Percentiles rank a stretch among this genome's conserved stretches.
Conservation (phyloP, 2,113 vertebrate species). For the Sisor rabdophorus region DNA sequence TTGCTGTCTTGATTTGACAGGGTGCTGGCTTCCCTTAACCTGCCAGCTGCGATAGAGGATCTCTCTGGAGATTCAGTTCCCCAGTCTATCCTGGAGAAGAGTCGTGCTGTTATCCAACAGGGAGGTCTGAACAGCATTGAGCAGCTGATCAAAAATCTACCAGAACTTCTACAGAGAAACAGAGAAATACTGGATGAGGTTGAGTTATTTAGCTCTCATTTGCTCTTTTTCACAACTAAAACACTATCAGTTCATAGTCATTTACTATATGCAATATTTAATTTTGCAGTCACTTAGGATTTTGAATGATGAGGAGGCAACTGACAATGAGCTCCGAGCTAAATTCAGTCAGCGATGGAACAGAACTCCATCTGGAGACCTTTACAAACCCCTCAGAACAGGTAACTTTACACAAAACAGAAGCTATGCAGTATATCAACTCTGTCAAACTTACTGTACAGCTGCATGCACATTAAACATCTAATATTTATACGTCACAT, state of each 20-base stretch:
- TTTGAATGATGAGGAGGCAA: slow-evolving; percentile 87
- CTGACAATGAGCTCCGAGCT: slow-evolving; percentile 85
- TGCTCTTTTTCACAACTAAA: too few species aligned
- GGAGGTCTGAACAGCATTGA: slow-evolving; percentile 93
- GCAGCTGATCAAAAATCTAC: slow-evolving; percentile 91
- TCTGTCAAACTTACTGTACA: neutral
- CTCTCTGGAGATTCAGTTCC: slow-evolving; percentile 92
- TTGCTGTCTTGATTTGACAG: slow-evolving; percentile 46
- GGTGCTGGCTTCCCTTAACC: slow-evolving; percentile 93
- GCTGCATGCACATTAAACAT: neutral
- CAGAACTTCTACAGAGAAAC: slow-evolving; percentile 91
- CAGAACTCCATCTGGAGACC: slow-evolving; percentile 89
- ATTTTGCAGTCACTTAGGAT: slow-evolving; percentile 81
- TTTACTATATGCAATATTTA: neutral
- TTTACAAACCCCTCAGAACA: slow-evolving; percentile 88
- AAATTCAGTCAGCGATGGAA: slow-evolving; percentile 98
- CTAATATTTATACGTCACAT: neutral
- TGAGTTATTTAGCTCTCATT: neutral
- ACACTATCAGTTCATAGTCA: neutral
- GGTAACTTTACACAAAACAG: slow-evolving; percentile 62
- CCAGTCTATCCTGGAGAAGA: slow-evolving; percentile 91
- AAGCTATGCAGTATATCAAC: neutral
- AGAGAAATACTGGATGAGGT: slow-evolving; percentile 95
- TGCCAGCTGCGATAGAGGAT: slow-evolving; percentile 95
- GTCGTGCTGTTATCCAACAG: slow-evolving; percentile 81